Percentiles rank a stretch among this genome's conserved stretches.
These are phyloP conservation scores for Hofmannophila pseudospretella DNA, from an alignment of 2,888 invertebrate genomes.

Conservation along the genomic window DNA sequence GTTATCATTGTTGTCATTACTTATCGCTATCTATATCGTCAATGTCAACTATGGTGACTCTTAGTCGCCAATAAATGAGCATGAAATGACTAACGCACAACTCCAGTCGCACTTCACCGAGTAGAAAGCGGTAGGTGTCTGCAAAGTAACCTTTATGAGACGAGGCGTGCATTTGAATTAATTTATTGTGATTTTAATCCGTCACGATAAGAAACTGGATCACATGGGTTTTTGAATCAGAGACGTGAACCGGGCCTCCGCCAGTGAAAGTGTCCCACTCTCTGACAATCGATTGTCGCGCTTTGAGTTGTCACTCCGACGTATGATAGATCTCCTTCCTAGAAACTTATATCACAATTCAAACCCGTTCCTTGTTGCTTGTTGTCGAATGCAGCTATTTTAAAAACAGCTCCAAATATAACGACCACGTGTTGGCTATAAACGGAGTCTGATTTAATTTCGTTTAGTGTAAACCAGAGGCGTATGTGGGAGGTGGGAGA, in stretches of 20 bases:
- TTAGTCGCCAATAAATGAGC: neutral
- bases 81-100: neutral
- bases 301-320: slow-evolving; percentile 62
- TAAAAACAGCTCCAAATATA: slow-evolving; percentile 20
- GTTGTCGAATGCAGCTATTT: slow-evolving; percentile 2
- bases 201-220: slow-evolving; percentile 53
- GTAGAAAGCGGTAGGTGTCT: slow-evolving; percentile 63
- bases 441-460: slow-evolving; percentile 26
- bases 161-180: slow-evolving; percentile 55
- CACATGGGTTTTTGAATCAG: slow-evolving; percentile 52
- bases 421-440: slow-evolving; percentile 27
- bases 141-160: slow-evolving; percentile 49
- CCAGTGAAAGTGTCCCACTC: slow-evolving; percentile 68
- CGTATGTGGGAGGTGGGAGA: slow-evolving; percentile 44
- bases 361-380: neutral
- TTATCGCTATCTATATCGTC: neutral
- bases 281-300: slow-evolving; percentile 59
- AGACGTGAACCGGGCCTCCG: slow-evolving; percentile 44
- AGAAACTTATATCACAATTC: slow-evolving; percentile 36
- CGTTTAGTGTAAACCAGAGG: slow-evolving; percentile 29
- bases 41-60: slow-evolving; percentile 3
- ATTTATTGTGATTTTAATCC: slow-evolving; percentile 59
- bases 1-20: slow-evolving; percentile 1
- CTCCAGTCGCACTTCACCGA: slow-evolving; percentile 16
- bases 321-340: slow-evolving; percentile 53